These are phyloP conservation scores for Lamellibrachia satsuma DNA, from an alignment of 2,888 invertebrate species.

Conservation along the genomic window DNA sequence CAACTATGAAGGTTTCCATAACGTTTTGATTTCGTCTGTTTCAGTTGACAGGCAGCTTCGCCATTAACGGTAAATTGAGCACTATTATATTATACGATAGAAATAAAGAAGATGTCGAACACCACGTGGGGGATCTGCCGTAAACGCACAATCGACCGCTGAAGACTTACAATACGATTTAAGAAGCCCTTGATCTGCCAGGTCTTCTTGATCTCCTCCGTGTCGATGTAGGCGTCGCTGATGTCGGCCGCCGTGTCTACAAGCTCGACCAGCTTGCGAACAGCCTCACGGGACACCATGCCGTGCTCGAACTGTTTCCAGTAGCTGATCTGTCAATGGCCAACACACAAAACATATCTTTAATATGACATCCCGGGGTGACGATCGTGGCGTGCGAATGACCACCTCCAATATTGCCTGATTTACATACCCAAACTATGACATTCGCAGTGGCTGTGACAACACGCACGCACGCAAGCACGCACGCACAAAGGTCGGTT, in stretches of 20 bases:
- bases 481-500: too few species aligned
- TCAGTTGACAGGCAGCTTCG: too few species aligned
- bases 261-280: slow-evolving; percentile 69
- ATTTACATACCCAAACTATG: too few species aligned
- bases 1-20: too few species aligned
- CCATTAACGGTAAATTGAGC: too few species aligned
- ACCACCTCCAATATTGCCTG: too few species aligned
- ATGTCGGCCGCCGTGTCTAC: slow-evolving; percentile 58
- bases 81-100: too few species aligned
- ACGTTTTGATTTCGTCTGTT: too few species aligned
- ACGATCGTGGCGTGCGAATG: neutral
- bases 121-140: neutral
- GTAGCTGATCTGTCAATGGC: slow-evolving; percentile 67
- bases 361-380: neutral
- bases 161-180: slow-evolving; percentile 66
- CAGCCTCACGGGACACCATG: slow-evolving; percentile 72
- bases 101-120: neutral
- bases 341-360: neutral
- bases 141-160: slow-evolving; percentile 32
- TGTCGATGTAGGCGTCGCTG: slow-evolving; percentile 55
- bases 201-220: slow-evolving; percentile 54
- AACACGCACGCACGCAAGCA: too few species aligned
- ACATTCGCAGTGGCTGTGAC: too few species aligned
- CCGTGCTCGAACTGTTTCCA: slow-evolving; percentile 75
- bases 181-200: slow-evolving; percentile 54